Percentiles rank a stretch among this genome's conserved stretches.
Conservation (phyloP, 2,888 invertebrate genomes). For the Melinaea marsaeus region DNA sequence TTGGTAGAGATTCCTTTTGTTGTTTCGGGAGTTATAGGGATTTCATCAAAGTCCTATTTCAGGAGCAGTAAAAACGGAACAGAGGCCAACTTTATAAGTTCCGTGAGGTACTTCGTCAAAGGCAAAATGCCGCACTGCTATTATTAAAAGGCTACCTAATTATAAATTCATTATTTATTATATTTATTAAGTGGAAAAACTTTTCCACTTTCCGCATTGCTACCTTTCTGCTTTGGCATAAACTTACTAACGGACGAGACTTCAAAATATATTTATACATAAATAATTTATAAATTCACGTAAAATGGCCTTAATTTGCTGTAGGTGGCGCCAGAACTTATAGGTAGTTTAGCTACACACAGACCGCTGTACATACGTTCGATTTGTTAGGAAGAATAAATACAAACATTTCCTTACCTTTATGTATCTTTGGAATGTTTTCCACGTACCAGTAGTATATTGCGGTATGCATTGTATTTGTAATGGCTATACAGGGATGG, state of each 20-base stretch:
- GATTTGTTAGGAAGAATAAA: no score
- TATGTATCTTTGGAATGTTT: no score
- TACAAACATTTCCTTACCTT: no score
- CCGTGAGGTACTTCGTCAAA: constrained; percentile 28
- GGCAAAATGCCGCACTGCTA: constrained; percentile 26
- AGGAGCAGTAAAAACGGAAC: constrained; percentile 17
- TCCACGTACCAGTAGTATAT: no score
- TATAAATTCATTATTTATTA: constrained; percentile 33
- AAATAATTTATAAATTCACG: constrained; percentile 9
- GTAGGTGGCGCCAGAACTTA: no score
- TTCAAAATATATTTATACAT: constrained; percentile 24
- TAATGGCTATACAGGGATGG: no score
- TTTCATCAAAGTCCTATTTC: constrained; percentile 21
- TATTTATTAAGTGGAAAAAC: no score
- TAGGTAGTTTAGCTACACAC: no score
- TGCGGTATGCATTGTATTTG: no score
- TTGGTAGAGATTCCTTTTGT: not conserved
- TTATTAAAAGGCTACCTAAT: constrained; percentile 32
- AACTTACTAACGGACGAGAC: constrained; percentile 27
- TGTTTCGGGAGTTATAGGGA: constrained; percentile 9
- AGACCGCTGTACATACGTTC: no score
- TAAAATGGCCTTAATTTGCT: no score
- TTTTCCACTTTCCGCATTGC: constrained; percentile 30
- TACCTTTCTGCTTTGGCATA: constrained; percentile 25
- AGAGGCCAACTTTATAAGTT: constrained; percentile 25